Evolutionary conservation across 2,113 vertebrate species (phyloP), one percentile per base, ranked within the genome.

Genomic region (Elephas maximus): DNA sequence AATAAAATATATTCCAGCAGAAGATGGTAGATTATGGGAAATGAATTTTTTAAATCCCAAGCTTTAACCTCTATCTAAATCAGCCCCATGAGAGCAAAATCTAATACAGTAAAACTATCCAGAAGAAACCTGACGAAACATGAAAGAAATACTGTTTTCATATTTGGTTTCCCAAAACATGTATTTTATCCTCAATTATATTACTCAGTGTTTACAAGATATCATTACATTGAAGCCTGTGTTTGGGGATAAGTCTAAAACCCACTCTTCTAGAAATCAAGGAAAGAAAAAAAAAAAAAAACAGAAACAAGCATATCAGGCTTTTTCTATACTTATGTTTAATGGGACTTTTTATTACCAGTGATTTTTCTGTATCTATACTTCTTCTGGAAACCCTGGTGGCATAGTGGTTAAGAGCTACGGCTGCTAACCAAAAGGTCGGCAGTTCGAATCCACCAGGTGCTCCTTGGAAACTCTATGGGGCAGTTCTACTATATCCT

Each of bases 1-100:
- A 97, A 62, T 41, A 80, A 95, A 84, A 65, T n/a, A 62, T 0
- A 62, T 86, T 97, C 57, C 14, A 79, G 65, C 1, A 90, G 73
- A 78, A 90, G 71, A 67, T 77, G 86, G 33, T n/a, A 91, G 62
- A 48, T 77, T 57, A 89, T 44, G 67, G 37, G 26, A 95, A 91
- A 26, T 45, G 28, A 63, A 88, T 85, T 83, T 87, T 8, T 77
- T 82, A 94, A 91, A 17, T 41, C 11, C 41, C 74, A 69, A 74
- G 63, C 15, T 51, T 86, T 41, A 87, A 60, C 10, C 21, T 12
- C 53, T 67, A 73, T 11, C 26, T 21, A 63, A 80, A 60, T 80
- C 71, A 90, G 12, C 12, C 78, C 57, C 23, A 37, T 82, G 44
- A 74, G 84, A 63, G 93, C 51, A 88, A 93, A 94, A 86, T 41